phyloP scores from a whole-genome alignment of 92 coral and sea anemone genomes.

The Muricea muricata region DNA sequence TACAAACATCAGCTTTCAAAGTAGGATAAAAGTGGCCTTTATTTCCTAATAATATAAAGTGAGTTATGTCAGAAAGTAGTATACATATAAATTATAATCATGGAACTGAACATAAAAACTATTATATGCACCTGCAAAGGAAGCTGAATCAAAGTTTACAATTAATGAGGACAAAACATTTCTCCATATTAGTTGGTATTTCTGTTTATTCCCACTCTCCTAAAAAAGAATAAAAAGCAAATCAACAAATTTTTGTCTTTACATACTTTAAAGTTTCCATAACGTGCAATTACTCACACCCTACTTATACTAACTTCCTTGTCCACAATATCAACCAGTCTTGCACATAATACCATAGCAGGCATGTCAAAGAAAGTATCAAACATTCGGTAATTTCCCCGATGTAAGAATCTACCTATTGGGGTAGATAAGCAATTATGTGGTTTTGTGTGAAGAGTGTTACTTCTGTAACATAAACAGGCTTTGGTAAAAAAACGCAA shows the following conservation, averaged over 20 bases:
- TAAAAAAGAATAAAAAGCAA: background rate
- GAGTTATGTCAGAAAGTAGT: no score
- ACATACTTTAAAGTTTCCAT: no score
- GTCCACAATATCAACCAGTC: constrained; percentile 81
- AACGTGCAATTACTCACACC: no score
- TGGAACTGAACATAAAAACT: background rate
- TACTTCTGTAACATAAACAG: background rate
- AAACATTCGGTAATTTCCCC: constrained; percentile 60
- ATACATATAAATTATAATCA: no score
- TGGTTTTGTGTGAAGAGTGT: no score
- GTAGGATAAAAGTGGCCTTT: constrained; percentile 76
- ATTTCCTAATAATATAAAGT: constrained; percentile 34
- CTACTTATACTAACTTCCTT: constrained; percentile 68
- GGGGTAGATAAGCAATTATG: no score
- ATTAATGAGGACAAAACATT: constrained; percentile 64
- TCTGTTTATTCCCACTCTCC: constrained; percentile 68
- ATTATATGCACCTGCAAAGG: constrained; percentile 64
- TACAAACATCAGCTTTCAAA: constrained; percentile 63
- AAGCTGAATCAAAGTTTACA: constrained; percentile 64
- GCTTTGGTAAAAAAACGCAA: no score
- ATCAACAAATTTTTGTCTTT: no score
- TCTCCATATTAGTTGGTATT: constrained; percentile 72
- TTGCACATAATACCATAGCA: constrained; percentile 73
- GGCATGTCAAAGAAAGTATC: constrained; percentile 96
- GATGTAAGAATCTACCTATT: constrained; percentile 20